phyloP scores from a whole-genome alignment of 2,797 vertebrate genomes.

The Uromys caudimaculatus region DNA sequence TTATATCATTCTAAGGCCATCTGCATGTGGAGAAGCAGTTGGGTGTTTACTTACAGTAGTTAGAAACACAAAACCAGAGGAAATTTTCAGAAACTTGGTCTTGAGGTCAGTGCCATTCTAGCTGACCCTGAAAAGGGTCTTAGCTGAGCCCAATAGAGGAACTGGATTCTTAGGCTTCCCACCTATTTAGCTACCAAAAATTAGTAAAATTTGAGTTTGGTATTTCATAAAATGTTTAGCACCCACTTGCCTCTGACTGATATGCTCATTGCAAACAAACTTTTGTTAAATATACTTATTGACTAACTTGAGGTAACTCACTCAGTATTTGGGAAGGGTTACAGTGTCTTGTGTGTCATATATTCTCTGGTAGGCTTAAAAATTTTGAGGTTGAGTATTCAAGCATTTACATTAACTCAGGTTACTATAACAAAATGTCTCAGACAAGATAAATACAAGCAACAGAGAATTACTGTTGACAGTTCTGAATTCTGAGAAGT shows the following conservation, averaged over 20 bases:
- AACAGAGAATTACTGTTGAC: neutral
- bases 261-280: neutral
- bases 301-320: neutral
- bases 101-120: neutral
- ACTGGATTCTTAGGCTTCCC: neutral
- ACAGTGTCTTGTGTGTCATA: neutral
- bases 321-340: neutral
- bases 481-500: neutral
- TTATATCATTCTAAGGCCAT: neutral
- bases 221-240: constrained; percentile 3
- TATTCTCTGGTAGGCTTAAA: neutral
- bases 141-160: neutral
- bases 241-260: neutral
- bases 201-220: neutral
- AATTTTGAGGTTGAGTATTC: neutral
- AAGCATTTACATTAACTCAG: neutral
- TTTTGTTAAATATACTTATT: constrained; percentile 9
- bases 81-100: neutral
- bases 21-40: neutral
- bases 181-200: neutral
- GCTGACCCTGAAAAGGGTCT: neutral
- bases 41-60: neutral
- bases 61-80: neutral
- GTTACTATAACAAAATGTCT: neutral
- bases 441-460: neutral